These are phyloP conservation scores for Lepeophtheirus nordmannii DNA, from an alignment of 2,888 invertebrate genomes.

Conservation along the genomic window DNA sequence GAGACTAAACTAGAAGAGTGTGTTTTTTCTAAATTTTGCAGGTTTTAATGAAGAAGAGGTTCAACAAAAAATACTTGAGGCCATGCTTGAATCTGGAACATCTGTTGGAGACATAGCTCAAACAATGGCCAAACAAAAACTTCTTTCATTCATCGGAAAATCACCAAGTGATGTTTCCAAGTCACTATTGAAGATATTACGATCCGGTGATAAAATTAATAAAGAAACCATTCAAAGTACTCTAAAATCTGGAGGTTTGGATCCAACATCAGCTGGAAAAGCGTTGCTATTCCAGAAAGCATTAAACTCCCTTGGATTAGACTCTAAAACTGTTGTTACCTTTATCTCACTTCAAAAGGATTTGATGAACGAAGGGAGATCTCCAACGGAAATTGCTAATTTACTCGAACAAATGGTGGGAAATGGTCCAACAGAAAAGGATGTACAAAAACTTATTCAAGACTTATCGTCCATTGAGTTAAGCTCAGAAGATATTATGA, in stretches of 20 bases:
- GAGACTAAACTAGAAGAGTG: no score
- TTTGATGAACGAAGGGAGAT: background rate
- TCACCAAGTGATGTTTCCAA: conserved; percentile 3
- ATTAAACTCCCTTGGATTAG: background rate
- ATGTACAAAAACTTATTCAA: conserved; percentile 5
- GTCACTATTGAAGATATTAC: background rate
- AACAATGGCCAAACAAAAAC: conserved; percentile 6
- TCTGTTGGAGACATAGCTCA: conserved; percentile 14
- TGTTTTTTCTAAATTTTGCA: background rate
- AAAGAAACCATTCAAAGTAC: background rate
- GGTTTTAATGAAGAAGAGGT: conserved; percentile 13
- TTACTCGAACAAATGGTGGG: background rate
- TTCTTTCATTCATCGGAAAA: conserved; percentile 4
- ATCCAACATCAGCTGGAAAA: conserved; percentile 1
- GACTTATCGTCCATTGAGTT: conserved; percentile 4
- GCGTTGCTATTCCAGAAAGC: conserved; percentile 11
- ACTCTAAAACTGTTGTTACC: conserved; percentile 8
- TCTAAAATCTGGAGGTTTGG: background rate
- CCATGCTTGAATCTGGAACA: conserved; percentile 21
- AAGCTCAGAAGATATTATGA: conserved; percentile 6
- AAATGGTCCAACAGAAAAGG: background rate
- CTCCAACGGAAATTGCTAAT: conserved; percentile 8
- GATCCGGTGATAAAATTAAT: conserved; percentile 12
- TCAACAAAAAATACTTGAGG: conserved; percentile 10
- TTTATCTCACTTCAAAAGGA: conserved; percentile 14